Conservation (phyloP, 2,888 invertebrate genomes). For the Danaus chrysippus region DNA sequence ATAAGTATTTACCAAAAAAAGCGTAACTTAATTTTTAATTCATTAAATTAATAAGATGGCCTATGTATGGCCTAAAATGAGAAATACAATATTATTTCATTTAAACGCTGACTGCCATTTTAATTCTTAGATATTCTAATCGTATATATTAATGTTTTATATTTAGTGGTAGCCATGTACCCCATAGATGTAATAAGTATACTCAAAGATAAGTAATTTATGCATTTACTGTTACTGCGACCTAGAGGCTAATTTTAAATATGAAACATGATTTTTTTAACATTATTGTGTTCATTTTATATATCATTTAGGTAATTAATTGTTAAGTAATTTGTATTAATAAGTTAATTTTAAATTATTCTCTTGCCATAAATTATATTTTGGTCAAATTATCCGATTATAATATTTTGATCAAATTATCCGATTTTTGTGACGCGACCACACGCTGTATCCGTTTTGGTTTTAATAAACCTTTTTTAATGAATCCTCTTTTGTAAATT, state of each 20-base stretch:
- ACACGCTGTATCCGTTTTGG: background rate
- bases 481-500: slow-evolving; percentile 40
- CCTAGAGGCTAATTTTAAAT: slow-evolving; percentile 31
- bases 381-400: slow-evolving; percentile 12
- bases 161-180: slow-evolving; percentile 28
- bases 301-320: slow-evolving; percentile 40
- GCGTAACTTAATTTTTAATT: background rate
- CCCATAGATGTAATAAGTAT: slow-evolving; percentile 28
- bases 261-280: background rate
- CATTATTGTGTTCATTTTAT: slow-evolving; percentile 42
- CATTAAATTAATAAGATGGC: background rate
- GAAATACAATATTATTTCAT: too few relatives aligned
- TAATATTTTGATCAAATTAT: background rate
- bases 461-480: slow-evolving; percentile 33
- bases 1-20: background rate
- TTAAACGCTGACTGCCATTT: slow-evolving; percentile 9
- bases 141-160: slow-evolving; percentile 19
- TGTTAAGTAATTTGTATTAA: slow-evolving; percentile 31
- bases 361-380: slow-evolving; percentile 30
- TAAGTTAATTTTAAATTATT: slow-evolving; percentile 22
- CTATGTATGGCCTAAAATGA: too few relatives aligned
- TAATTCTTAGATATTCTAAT: slow-evolving; percentile 1
- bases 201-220: slow-evolving; percentile 31
- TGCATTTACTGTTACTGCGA: slow-evolving; percentile 33
- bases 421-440: background rate